These are phyloP conservation scores for Pollenia labialis DNA, from an alignment of 2,888 invertebrate species.

Conservation along the genomic window DNA sequence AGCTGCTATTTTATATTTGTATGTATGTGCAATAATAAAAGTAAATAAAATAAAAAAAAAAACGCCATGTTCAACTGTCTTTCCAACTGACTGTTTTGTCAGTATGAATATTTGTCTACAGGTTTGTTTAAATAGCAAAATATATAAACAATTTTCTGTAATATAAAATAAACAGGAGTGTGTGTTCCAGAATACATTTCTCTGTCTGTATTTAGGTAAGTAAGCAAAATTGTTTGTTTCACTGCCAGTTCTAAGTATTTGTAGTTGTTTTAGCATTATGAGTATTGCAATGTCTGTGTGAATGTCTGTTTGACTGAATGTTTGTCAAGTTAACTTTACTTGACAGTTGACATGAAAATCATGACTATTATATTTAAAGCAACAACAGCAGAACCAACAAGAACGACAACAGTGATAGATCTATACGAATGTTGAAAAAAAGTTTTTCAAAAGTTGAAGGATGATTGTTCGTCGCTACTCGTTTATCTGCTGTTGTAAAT, in stretches of 20 bases:
- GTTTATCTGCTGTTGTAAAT: not conserved
- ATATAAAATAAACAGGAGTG: not conserved
- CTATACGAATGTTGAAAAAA: not conserved
- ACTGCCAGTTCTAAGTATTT: conserved; percentile 3
- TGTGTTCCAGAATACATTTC: not conserved
- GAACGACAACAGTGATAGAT: conserved; percentile 35
- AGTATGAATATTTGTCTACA: conserved; percentile 18
- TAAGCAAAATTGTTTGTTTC: not conserved
- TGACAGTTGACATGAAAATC: conserved; percentile 74
- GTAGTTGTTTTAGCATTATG: not conserved
- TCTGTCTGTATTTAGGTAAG: conserved; percentile 1
- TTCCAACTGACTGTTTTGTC: conserved; percentile 29
- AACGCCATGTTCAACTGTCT: conserved; percentile 27
- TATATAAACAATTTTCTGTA: not conserved
- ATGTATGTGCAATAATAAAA: conserved; percentile 22
- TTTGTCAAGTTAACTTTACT: conserved; percentile 66
- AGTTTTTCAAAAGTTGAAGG: not conserved
- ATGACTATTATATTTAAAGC: conserved; percentile 66
- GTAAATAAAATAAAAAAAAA: conserved; percentile 30
- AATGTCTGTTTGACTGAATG: conserved; percentile 35
- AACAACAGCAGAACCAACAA: conserved; percentile 35
- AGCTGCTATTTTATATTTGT: not conserved
- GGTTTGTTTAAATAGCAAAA: not conserved
- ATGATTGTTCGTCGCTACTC: not conserved
- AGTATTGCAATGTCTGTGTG: conserved; percentile 32